Conservation (phyloP, 1,140 invertebrate genomes). For the Drosophila murphyi region DNA sequence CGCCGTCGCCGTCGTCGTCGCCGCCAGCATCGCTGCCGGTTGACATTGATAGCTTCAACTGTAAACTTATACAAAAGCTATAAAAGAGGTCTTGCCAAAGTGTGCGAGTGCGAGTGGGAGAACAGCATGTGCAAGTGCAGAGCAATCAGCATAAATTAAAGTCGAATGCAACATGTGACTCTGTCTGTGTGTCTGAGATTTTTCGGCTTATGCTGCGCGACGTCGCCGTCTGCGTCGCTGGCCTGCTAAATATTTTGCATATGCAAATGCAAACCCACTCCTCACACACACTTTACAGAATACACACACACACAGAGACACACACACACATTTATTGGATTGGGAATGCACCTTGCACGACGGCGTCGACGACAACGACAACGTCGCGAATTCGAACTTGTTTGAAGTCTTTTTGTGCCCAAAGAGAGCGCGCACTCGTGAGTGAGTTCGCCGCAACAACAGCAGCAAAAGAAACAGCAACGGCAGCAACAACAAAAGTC, state of each 20-base stretch:
- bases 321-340: slow-evolving; percentile 18
- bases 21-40: slow-evolving; percentile 40
- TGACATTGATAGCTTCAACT: slow-evolving; percentile 80
- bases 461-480: slow-evolving; percentile 18
- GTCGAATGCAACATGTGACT: slow-evolving; percentile 76
- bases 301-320: slow-evolving; percentile 11
- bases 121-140: slow-evolving; percentile 26
- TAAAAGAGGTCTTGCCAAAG: slow-evolving; percentile 39
- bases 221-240: slow-evolving; percentile 23
- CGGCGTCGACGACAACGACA: slow-evolving; percentile 33
- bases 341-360: slow-evolving; percentile 67
- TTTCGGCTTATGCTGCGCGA: slow-evolving; percentile 57
- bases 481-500: slow-evolving; percentile 30
- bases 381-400: slow-evolving; percentile 79
- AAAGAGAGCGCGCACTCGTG: slow-evolving; percentile 16
- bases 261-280: slow-evolving; percentile 63
- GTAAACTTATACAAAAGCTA: slow-evolving; percentile 64
- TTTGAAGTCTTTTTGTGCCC: slow-evolving; percentile 62
- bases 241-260: slow-evolving; percentile 73
- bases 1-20: slow-evolving; percentile 15
- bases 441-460: not conserved
- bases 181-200: slow-evolving; percentile 53
- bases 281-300: not conserved
- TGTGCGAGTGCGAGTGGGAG: slow-evolving; percentile 17
- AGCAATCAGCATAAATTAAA: slow-evolving; percentile 76